Conservation (phyloP, 2,113 vertebrate genomes). For the Podocnemis expansa region DNA sequence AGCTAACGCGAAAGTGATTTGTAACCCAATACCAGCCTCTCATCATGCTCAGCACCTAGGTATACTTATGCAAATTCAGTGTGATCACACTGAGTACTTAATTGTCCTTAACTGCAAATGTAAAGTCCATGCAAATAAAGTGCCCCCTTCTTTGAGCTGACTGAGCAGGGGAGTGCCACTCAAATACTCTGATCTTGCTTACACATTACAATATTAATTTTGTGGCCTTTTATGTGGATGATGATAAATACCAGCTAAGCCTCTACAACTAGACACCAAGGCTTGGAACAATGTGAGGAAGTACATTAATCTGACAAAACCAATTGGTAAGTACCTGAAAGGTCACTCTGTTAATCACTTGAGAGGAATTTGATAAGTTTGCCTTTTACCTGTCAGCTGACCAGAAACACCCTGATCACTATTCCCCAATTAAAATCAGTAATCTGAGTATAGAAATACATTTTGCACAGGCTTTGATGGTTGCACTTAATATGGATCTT, state of each 20-base stretch:
- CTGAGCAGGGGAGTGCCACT: no score
- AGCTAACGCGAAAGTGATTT: no score
- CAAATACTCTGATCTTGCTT: no score
- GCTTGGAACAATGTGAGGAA: not conserved
- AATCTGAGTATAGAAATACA: not conserved
- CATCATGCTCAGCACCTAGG: no score
- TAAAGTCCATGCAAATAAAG: no score
- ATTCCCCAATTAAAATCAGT: not conserved
- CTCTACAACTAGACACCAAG: not conserved
- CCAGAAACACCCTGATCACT: not conserved
- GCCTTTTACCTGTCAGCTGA: not conserved
- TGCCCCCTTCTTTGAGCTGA: no score
- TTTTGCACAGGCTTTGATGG: not conserved
- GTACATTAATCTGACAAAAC: not conserved
- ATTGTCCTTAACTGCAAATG: no score
- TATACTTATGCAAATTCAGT: no score
- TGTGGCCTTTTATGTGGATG: not conserved
- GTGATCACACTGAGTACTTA: no score
- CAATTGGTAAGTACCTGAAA: not conserved
- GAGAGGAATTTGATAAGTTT: not conserved
- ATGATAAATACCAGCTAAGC: not conserved
- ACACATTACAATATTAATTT: not conserved
- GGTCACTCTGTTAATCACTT: not conserved
- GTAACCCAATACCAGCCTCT: no score
- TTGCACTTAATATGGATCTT: not conserved